Conservation (phyloP, 2,888 invertebrate species). For the Rhopalosiphum nymphaeae region DNA sequence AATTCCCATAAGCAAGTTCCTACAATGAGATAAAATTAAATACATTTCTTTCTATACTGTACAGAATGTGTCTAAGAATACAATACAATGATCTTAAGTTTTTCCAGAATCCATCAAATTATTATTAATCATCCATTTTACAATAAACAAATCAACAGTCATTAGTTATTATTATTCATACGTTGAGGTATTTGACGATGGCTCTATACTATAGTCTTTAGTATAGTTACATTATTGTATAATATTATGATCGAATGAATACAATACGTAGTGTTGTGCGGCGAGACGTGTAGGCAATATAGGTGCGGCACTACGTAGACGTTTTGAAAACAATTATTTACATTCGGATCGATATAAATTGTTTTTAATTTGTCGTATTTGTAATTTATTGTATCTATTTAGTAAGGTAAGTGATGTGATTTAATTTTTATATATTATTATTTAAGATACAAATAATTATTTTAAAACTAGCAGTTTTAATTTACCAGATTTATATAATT, state of each 20-base stretch:
- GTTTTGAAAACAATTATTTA: not conserved
- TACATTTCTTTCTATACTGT: not conserved
- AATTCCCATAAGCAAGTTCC: not conserved
- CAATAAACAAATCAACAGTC: not conserved
- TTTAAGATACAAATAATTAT: too few relatives aligned
- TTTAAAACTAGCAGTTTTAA: too few relatives aligned
- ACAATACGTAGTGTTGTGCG: not conserved
- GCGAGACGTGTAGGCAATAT: not conserved
- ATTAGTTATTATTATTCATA: not conserved
- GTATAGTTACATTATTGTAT: not conserved
- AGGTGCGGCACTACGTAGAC: not conserved
- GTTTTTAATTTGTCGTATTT: too few relatives aligned
- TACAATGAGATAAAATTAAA: not conserved
- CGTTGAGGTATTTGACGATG: not conserved
- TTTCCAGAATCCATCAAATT: not conserved
- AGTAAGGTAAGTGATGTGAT: too few relatives aligned
- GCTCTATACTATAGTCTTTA: not conserved
- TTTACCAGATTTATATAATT: too few relatives aligned
- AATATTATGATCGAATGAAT: not conserved
- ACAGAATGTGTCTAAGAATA: not conserved
- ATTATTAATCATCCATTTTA: too few relatives aligned
- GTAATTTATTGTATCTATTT: too few relatives aligned
- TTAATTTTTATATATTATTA: too few relatives aligned
- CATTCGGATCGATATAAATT: not conserved
- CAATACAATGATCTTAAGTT: not conserved